Conservation (phyloP, 1,140 invertebrate genomes). For the Akabosia matsudoensis region DNA sequence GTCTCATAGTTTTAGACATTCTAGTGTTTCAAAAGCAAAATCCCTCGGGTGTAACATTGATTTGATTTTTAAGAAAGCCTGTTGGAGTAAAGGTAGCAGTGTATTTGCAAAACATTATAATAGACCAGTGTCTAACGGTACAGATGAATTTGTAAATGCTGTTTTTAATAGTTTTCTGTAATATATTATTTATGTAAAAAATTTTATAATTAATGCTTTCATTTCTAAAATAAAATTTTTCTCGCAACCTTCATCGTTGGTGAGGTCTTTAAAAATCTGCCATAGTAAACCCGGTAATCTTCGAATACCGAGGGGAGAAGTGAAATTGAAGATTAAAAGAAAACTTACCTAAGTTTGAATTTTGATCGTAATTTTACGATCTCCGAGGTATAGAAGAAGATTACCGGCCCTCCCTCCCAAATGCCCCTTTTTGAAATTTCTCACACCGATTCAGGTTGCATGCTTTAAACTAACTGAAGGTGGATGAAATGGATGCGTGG, state of each 20-base stretch:
- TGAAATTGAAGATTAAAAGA: neutral
- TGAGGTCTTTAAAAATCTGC: neutral
- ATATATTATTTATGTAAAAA: neutral
- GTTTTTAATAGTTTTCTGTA: neutral
- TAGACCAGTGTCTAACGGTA: neutral
- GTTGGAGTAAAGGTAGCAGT: neutral
- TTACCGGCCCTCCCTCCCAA: neutral
- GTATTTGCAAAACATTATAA: neutral
- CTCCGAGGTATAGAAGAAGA: neutral
- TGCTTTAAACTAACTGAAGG: neutral
- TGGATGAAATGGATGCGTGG: neutral
- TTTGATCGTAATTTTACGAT: too few relatives aligned
- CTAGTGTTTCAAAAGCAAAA: neutral
- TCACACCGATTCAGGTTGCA: neutral
- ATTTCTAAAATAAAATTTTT: neutral
- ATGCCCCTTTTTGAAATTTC: neutral
- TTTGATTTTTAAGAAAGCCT: neutral
- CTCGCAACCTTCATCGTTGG: neutral
- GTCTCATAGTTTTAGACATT: neutral
- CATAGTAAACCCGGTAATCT: neutral
- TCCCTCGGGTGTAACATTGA: neutral
- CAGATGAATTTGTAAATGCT: neutral
- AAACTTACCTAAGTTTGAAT: neutral
- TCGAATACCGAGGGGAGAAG: neutral
- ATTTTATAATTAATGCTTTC: neutral